Conservation (phyloP, 2,888 invertebrate species). For the Euplexia lucipara region DNA sequence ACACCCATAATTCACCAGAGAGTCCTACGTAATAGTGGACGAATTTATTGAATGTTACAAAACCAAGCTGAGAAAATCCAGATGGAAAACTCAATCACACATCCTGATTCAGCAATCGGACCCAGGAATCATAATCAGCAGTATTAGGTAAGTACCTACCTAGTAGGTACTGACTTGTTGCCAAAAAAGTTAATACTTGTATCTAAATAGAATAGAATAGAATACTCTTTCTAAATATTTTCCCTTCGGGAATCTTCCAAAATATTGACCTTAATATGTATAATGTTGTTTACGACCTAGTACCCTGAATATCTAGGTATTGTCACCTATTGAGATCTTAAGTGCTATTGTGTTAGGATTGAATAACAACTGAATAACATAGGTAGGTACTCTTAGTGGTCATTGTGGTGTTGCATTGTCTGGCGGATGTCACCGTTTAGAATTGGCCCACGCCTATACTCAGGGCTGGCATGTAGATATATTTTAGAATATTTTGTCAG, state of each 20-base stretch:
- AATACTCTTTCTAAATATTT: not conserved
- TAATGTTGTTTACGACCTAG: conserved; percentile 27
- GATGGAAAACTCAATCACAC: no score
- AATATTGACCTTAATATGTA: not conserved
- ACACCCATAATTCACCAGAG: no score
- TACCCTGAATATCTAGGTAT: conserved; percentile 5
- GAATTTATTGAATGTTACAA: no score
- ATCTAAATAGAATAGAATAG: no score
- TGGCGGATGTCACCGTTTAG: conserved; percentile 59
- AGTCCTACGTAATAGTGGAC: no score
- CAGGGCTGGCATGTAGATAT: conserved; percentile 9
- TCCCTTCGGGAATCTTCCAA: not conserved
- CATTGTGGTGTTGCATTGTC: conserved; percentile 52
- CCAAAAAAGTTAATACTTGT: no score
- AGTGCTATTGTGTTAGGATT: conserved; percentile 52
- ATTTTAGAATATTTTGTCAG: conserved; percentile 6
- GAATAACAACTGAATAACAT: conserved; percentile 50
- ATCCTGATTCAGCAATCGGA: no score
- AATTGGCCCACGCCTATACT: conserved; percentile 45
- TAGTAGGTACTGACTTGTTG: no score
- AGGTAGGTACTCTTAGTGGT: no score
- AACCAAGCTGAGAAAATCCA: no score
- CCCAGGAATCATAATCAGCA: no score
- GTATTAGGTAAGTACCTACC: no score
- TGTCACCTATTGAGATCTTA: conserved; percentile 25